These are phyloP conservation scores for Microtus richardsoni DNA, from an alignment of 2,113 vertebrate genomes.

Conservation along the genomic window DNA sequence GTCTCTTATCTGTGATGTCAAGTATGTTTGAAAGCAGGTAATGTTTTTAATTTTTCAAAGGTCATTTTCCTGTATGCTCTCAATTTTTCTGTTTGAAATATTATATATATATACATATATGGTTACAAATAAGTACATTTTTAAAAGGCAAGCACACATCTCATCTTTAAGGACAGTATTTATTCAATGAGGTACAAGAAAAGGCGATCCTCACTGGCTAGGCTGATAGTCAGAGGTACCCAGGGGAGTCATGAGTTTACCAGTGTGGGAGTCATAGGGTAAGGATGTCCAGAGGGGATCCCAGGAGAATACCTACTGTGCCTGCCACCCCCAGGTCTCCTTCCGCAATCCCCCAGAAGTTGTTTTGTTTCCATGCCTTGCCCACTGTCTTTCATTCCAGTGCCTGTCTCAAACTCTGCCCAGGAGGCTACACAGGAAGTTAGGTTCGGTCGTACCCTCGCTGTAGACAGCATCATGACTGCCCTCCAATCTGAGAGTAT, in stretches of 20 bases:
- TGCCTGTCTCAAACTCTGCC: not conserved
- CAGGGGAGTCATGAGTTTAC: not conserved
- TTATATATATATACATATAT: not conserved
- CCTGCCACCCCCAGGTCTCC: not conserved
- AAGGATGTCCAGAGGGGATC: not conserved
- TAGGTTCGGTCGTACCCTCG: too few species aligned
- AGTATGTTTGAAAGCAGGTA: not conserved
- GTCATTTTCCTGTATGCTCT: not conserved
- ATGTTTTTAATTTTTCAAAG: not conserved
- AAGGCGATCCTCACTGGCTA: too few species aligned
- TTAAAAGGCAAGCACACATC: not conserved
- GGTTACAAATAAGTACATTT: slow-evolving; percentile 15
- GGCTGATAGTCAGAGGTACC: not conserved
- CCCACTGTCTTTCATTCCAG: not conserved
- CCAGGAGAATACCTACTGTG: not conserved
- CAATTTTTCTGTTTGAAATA: not conserved
- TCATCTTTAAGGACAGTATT: not conserved
- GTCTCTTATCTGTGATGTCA: not conserved
- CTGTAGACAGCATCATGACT: not conserved
- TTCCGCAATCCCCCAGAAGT: not conserved
- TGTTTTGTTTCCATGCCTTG: not conserved
- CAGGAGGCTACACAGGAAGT: too few species aligned
- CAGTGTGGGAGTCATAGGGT: not conserved
- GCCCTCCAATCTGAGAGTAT: not conserved
- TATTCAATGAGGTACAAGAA: not conserved